Conservation (phyloP, 2,113 vertebrate genomes). For the Eretmochelys imbricata region DNA sequence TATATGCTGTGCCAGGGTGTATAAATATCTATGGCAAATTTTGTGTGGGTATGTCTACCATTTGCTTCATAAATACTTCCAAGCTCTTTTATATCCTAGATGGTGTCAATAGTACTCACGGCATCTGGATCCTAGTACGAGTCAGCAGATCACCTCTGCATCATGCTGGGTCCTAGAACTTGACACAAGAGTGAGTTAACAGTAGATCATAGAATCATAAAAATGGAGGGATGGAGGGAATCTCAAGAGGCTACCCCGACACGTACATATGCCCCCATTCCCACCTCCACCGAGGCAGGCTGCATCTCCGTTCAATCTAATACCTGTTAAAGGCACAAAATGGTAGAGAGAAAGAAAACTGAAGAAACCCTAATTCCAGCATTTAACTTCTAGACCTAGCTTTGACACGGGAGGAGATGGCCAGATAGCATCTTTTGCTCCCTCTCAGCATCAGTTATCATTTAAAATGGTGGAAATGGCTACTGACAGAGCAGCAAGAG, state of each 20-base stretch:
- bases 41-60: not conserved
- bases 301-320: not conserved
- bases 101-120: not conserved
- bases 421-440: not conserved
- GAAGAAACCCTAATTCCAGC: not conserved
- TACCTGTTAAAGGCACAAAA: not conserved
- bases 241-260: not conserved
- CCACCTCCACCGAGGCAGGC: not conserved
- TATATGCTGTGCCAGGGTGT: not conserved
- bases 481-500: not conserved
- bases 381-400: not conserved
- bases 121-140: not conserved
- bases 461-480: not conserved
- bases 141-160: not conserved
- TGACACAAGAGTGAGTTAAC: not conserved
- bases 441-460: not conserved
- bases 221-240: not conserved
- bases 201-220: too few relatives aligned
- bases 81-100: not conserved
- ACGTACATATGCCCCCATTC: not conserved
- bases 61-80: not conserved
- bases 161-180: not conserved
- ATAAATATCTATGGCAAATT: not conserved
- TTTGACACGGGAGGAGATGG: not conserved
- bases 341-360: not conserved